Percentiles rank a stretch among this genome's conserved stretches.
Evolutionary conservation across 2,888 invertebrate species (phyloP).

Genomic region (Caenorhabditis panamensis): DNA sequence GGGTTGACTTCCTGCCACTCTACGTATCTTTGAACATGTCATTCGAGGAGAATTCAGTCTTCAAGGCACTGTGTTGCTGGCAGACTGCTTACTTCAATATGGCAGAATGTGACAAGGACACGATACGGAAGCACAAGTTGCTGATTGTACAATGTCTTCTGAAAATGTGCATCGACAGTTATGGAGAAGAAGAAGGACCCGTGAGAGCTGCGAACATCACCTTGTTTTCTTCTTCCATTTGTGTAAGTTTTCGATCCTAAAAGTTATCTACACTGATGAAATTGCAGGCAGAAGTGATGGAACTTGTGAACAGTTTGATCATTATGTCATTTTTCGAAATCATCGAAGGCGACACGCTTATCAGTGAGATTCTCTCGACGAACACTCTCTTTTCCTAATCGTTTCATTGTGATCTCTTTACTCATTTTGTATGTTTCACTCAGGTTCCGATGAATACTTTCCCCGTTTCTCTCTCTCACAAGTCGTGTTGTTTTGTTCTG

Average conservation of each 20-base stretch:
- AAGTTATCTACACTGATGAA: not conserved
- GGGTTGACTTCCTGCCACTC: constrained; percentile 50
- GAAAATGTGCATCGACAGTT: constrained; percentile 47
- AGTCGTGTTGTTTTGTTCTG: too few species aligned
- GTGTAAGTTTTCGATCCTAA: constrained; percentile 38
- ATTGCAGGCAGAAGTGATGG: constrained; percentile 58
- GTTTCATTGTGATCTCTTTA: not conserved
- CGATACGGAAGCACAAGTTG: constrained; percentile 28
- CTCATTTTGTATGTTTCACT: not conserved
- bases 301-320: constrained; percentile 57
- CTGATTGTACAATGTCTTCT: constrained; percentile 31
- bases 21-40: constrained; percentile 24
- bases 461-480: not conserved
- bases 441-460: not conserved
- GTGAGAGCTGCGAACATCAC: constrained; percentile 47
- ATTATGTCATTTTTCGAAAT: constrained; percentile 61
- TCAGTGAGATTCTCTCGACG: constrained; percentile 51
- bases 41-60: constrained; percentile 48
- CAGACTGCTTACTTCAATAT: constrained; percentile 53
- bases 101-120: constrained; percentile 50
- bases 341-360: constrained; percentile 46
- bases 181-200: constrained; percentile 51
- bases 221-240: constrained; percentile 47
- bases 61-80: constrained; percentile 57
- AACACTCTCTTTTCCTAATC: constrained; percentile 44